phyloP scores from a whole-genome alignment of 2,888 invertebrate genomes.

The Acholoe squamosa region DNA sequence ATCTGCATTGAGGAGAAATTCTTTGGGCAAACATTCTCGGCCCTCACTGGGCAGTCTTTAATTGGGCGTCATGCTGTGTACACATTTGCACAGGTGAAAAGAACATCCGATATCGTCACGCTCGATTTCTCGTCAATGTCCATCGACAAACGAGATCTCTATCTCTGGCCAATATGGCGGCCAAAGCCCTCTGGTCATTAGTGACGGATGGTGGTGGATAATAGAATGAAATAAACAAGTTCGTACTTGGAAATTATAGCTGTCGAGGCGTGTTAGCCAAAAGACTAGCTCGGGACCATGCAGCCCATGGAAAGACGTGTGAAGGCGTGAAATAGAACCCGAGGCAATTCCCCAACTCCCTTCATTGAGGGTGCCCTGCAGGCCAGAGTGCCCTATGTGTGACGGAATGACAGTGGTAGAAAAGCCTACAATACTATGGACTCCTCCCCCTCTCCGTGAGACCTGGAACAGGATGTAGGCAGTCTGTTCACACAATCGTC shows the following conservation, averaged over 20 bases:
- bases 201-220: neutral
- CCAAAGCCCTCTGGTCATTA: conserved; percentile 25
- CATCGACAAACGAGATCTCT: conserved; percentile 47
- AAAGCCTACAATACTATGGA: too few relatives aligned
- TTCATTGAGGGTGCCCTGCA: neutral
- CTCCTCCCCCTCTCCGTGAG: too few relatives aligned
- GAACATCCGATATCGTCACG: conserved; percentile 53
- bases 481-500: too few relatives aligned
- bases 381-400: neutral
- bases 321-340: conserved; percentile 45
- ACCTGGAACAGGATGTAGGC: too few relatives aligned
- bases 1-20: neutral
- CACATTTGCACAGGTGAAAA: conserved; percentile 27
- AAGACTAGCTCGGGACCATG: conserved; percentile 20
- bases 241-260: conserved; percentile 40
- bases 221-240: conserved; percentile 40
- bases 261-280: conserved; percentile 49
- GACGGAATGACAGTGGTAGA: too few relatives aligned
- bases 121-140: conserved; percentile 53
- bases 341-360: neutral
- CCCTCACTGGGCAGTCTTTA: neutral
- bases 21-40: conserved; percentile 46
- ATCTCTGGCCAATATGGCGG: neutral
- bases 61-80: conserved; percentile 29
- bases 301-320: neutral